These are phyloP conservation scores for Eupeodes latifasciatus DNA, from an alignment of 2,888 invertebrate species.

Conservation along the genomic window DNA sequence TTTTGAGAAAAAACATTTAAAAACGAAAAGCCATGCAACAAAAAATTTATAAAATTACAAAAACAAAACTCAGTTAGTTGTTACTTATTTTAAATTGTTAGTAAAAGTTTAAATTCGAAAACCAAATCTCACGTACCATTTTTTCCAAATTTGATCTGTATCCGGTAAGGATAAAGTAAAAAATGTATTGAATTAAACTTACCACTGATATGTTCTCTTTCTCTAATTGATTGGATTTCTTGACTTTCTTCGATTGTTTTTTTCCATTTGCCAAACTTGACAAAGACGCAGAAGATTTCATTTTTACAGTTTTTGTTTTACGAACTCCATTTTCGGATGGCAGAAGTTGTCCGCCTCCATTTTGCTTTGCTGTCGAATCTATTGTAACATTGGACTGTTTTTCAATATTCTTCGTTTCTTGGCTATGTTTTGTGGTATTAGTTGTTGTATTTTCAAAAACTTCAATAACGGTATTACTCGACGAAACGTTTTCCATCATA, in stretches of 20 bases:
- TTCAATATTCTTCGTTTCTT: constrained; percentile 49
- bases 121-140: neutral
- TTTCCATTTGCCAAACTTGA: constrained; percentile 79
- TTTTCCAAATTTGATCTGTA: neutral
- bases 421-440: neutral
- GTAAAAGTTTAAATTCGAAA: neutral
- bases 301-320: constrained; percentile 55
- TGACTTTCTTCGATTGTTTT: constrained; percentile 87
- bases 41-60: neutral
- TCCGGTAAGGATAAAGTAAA: neutral
- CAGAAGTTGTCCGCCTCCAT: neutral
- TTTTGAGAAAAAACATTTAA: constrained; percentile 28
- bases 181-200: constrained; percentile 79
- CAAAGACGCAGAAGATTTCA: constrained; percentile 40
- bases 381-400: constrained; percentile 15
- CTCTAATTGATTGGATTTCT: constrained; percentile 86
- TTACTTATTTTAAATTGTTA: neutral
- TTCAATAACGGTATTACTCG: constrained; percentile 42
- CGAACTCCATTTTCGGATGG: constrained; percentile 49
- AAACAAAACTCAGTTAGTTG: neutral
- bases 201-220: constrained; percentile 89
- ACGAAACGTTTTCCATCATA: neutral
- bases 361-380: constrained; percentile 38
- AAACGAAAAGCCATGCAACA: constrained; percentile 23
- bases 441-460: constrained; percentile 39